Conservation (phyloP, 2,888 invertebrate species). For the Thera obeliscata region DNA sequence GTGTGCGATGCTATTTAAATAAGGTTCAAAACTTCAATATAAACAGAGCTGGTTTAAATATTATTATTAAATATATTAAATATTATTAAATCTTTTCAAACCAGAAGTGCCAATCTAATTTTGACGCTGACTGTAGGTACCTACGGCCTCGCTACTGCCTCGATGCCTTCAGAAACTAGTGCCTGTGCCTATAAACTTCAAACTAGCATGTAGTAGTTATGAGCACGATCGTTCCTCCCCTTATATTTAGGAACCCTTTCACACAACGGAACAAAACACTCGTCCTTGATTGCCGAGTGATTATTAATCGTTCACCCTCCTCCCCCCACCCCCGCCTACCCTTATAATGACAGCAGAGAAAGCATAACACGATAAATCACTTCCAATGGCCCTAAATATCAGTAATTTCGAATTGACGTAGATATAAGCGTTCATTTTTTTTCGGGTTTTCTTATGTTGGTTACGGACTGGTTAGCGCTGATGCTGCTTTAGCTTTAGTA, state of each 20-base stretch:
- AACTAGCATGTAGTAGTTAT: conserved; percentile 15
- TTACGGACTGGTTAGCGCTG: too few relatives aligned
- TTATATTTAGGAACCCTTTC: conserved; percentile 24
- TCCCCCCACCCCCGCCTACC: conserved; percentile 18
- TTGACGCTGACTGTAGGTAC: not conserved
- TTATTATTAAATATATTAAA: too few relatives aligned
- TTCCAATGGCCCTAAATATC: conserved; percentile 64
- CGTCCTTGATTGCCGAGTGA: conserved; percentile 33
- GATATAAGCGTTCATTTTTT: conserved; percentile 18
- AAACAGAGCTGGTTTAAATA: too few relatives aligned
- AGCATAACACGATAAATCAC: conserved; percentile 66
- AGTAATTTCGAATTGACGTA: conserved; percentile 56
- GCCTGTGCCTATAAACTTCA: too few relatives aligned
- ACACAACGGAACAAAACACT: conserved; percentile 28
- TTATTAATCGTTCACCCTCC: conserved; percentile 40
- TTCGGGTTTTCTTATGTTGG: not conserved
- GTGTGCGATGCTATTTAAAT: too few relatives aligned
- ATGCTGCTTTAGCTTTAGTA: too few relatives aligned
- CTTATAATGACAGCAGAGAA: conserved; percentile 36
- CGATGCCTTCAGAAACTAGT: too few relatives aligned
- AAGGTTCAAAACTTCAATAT: too few relatives aligned
- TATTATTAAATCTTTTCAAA: too few relatives aligned
- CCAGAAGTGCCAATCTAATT: too few relatives aligned
- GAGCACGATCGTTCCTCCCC: conserved; percentile 7
- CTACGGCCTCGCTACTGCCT: too few relatives aligned